phyloP scores from a whole-genome alignment of 2,797 vertebrate genomes.

The Myoxocephalus aenaeus region DNA sequence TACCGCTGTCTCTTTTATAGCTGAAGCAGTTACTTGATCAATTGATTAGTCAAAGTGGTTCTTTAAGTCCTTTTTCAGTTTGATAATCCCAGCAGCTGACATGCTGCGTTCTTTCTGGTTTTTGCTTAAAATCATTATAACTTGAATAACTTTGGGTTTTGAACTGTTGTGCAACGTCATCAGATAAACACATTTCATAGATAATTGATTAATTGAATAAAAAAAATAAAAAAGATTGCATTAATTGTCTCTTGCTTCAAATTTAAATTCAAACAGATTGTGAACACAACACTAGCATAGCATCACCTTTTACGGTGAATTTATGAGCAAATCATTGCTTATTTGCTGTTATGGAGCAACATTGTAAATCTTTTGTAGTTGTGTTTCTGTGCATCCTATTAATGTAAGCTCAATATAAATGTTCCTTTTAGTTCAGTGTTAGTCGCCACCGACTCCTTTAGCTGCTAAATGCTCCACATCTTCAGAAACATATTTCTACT shows the following conservation, averaged over 20 bases:
- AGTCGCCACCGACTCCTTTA: background rate
- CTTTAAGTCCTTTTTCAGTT: background rate
- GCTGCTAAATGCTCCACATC: background rate
- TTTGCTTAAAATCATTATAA: background rate
- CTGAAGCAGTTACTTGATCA: constrained; percentile 1
- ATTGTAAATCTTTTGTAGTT: too few relatives aligned
- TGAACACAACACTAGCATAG: background rate
- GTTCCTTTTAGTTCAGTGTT: background rate
- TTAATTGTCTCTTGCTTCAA: background rate
- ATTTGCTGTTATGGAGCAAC: background rate
- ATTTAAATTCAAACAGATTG: background rate
- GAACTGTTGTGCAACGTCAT: background rate
- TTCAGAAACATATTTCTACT: constrained; percentile 6
- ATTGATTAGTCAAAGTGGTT: background rate
- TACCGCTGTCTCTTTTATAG: background rate
- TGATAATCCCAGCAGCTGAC: background rate
- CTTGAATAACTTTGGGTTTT: background rate
- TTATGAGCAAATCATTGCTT: background rate
- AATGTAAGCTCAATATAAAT: background rate
- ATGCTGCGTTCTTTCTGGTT: background rate
- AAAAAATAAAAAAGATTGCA: background rate
- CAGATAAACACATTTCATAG: background rate
- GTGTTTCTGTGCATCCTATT: background rate
- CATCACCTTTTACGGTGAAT: background rate
- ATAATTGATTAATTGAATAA: background rate